Percentiles rank a stretch among this genome's conserved stretches.
These are phyloP conservation scores for Patella pellucida DNA, from an alignment of 2,888 invertebrate species.

Conservation along the genomic window DNA sequence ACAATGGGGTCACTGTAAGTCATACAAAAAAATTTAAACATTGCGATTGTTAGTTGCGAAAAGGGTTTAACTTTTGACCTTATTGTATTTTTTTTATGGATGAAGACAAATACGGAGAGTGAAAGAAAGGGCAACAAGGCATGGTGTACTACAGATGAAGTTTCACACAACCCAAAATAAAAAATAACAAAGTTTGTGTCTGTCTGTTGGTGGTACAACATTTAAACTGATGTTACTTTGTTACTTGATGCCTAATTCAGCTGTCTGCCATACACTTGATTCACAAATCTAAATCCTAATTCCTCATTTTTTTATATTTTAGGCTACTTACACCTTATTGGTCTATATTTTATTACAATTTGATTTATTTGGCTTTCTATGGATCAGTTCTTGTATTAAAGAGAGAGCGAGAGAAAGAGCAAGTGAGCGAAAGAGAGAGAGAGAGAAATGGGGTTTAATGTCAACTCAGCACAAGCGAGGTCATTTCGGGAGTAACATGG, in stretches of 20 bases:
- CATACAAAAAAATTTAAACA: neutral
- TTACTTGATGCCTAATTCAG: neutral
- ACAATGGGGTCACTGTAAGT: neutral
- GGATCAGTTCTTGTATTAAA: too few relatives aligned
- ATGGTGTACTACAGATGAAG: slow-evolving; percentile 2
- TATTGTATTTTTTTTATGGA: neutral
- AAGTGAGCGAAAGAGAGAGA: too few relatives aligned
- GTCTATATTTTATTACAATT: neutral
- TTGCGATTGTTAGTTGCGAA: neutral
- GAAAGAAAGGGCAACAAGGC: slow-evolving; percentile 1
- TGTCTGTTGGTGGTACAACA: neutral
- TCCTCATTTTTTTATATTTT: neutral
- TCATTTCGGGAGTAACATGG: too few relatives aligned
- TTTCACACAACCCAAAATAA: neutral
- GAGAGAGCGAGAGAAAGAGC: too few relatives aligned
- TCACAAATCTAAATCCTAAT: neutral
- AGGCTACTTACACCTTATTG: neutral
- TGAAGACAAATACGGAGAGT: neutral
- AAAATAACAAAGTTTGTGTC: neutral
- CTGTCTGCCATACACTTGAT: slow-evolving; percentile 8
- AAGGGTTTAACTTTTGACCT: slow-evolving; percentile 9
- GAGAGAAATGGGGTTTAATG: too few relatives aligned
- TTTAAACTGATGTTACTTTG: neutral
- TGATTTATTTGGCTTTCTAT: neutral
- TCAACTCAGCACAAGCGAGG: too few relatives aligned